Base-by-base conservation (phyloP, 2,113 vertebrate genomes). In the Bufo bufo region DNA sequence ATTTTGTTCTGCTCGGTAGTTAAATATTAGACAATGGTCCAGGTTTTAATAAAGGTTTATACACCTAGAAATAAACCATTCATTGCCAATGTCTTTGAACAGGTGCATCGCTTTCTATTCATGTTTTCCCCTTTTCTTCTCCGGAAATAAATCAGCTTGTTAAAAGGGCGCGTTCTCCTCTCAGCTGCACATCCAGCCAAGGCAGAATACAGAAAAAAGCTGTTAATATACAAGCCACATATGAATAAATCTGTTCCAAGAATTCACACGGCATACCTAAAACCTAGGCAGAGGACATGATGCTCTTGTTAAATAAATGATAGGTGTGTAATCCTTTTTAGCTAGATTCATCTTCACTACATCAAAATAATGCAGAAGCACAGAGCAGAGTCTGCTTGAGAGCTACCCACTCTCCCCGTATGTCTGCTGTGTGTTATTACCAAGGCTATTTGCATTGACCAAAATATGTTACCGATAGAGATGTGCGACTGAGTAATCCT, bases 221-320 rank as follows among this genome's bases (percentile, higher is more conserved):
- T 89, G 87, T 89, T 89, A 89, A 89, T 89, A 89, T 84, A 89
- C 87, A 89, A 89, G 87, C 87, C 87, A 89, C 87, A 89, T 89
- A 89, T 89, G 87, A 89, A 89, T 89, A 89, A 89, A 89, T 89
- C 87, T 89, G 87, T 89, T 89, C 87, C 87, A 89, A 89, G 87
- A 89, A 89, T 89, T 84, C 87, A 89, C 82, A 89, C 87, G 82
- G 87, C 87, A 89, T 89, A 89, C 87, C 87, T 89, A 89, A 89
- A 89, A 84, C 87, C 87, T 72, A 84, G 87, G 59, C 81, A 84
- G 74, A 89, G 87, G 87, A 89, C 87, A 89, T 74, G 81, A 69
- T 84, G 87, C 87, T 89, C 87, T 89, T 89, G 87, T 89, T 89
- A 89, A 89, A 89, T 89, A 89, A 89, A 89, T 89, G 87, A 89